These are phyloP conservation scores for Falcunculus frontatus DNA, from an alignment of 2,113 vertebrate genomes.

Conservation along the genomic window DNA sequence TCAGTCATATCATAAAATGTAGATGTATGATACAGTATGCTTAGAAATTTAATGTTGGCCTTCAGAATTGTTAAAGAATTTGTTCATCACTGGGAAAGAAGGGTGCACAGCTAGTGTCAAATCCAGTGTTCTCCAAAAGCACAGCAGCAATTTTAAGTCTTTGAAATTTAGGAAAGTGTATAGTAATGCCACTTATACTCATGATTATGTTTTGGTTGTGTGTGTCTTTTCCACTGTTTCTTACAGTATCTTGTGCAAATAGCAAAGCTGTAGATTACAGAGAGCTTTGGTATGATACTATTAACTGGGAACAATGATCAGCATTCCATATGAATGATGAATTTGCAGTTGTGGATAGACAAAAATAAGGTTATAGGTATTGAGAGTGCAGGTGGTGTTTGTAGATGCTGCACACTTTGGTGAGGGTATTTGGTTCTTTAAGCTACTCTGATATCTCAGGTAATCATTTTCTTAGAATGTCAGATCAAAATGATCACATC, in stretches of 20 bases:
- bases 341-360: background rate
- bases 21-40: background rate
- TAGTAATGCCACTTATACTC: background rate
- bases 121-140: background rate
- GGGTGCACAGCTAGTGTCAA: background rate
- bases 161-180: background rate
- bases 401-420: background rate
- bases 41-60: background rate
- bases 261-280: background rate
- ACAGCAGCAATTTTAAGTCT: background rate
- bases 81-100: fast-evolving
- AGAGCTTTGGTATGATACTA: background rate
- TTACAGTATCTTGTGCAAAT: background rate
- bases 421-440: background rate
- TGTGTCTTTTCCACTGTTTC: background rate
- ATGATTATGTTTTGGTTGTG: background rate
- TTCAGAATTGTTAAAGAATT: background rate
- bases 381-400: background rate
- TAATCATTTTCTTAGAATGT: background rate
- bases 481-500: background rate
- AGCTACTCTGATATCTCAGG: background rate
- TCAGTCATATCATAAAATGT: background rate
- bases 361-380: background rate
- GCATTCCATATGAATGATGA: background rate
- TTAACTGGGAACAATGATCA: background rate